Conservation (phyloP, 2,113 vertebrate species). For the Haliaeetus leucogaster region DNA sequence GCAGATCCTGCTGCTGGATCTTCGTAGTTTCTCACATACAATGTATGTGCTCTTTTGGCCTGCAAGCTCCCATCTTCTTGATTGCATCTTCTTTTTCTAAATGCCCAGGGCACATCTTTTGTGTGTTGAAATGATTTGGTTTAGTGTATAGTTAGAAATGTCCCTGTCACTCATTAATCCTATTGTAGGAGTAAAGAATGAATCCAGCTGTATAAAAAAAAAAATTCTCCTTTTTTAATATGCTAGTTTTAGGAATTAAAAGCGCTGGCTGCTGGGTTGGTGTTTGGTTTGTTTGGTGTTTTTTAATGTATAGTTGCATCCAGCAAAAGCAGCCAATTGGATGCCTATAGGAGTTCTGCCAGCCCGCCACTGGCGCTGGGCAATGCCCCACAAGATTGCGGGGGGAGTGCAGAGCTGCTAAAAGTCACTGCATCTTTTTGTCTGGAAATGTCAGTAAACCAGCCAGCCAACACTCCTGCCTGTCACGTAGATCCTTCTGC, state of each 20-base stretch:
- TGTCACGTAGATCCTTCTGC: neutral
- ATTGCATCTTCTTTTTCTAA: neutral
- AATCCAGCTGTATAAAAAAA: neutral
- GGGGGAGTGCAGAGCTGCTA: neutral
- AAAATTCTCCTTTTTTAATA: neutral
- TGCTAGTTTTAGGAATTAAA: neutral
- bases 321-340: neutral
- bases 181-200: conserved; percentile 35
- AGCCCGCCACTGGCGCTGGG: neutral
- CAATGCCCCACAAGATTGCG: neutral
- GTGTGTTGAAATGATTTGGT: neutral
- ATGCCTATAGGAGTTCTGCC: neutral
- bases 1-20: neutral
- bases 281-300: neutral
- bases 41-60: neutral
- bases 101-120: neutral
- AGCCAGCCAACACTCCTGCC: neutral
- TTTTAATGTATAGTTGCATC: neutral
- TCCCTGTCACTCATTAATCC: neutral
- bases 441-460: neutral
- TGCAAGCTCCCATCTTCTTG: neutral
- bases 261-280: neutral
- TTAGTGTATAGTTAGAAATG: conserved; percentile 41
- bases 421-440: neutral
- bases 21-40: neutral